phyloP scores from a whole-genome alignment of 1,140 invertebrate species.

The Dendroctonus valens region DNA sequence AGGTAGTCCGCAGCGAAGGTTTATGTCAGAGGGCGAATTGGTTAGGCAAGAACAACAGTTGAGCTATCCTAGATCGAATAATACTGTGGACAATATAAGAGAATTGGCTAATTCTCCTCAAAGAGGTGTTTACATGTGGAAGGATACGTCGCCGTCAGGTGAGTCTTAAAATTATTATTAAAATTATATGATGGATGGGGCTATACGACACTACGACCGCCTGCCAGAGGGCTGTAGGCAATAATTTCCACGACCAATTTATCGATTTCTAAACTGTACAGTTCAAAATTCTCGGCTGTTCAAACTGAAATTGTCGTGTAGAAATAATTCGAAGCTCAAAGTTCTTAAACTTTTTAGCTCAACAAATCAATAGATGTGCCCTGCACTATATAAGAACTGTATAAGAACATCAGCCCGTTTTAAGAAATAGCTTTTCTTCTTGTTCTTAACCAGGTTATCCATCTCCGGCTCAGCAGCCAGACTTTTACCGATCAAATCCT shows the following conservation, averaged over 20 bases:
- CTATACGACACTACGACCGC: too few relatives aligned
- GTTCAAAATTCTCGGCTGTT: too few relatives aligned
- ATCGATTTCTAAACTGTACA: too few relatives aligned
- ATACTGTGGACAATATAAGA: conserved; percentile 65
- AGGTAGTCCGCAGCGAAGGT: conserved; percentile 75
- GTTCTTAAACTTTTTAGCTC: too few relatives aligned
- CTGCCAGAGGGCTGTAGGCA: too few relatives aligned
- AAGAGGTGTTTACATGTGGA: conserved; percentile 80
- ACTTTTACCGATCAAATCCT: conserved; percentile 63
- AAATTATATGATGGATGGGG: too few relatives aligned
- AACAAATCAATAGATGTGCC: too few relatives aligned
- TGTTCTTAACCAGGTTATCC: conserved; percentile 37
- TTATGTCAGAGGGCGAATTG: conserved; percentile 81
- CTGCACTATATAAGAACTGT: too few relatives aligned
- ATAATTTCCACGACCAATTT: too few relatives aligned
- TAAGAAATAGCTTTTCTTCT: background rate
- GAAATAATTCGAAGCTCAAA: too few relatives aligned
- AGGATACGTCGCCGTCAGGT: conserved; percentile 64
- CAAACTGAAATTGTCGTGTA: too few relatives aligned
- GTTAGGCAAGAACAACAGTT: conserved; percentile 65
- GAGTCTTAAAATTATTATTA: conserved; percentile 4
- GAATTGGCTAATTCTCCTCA: conserved; percentile 83
- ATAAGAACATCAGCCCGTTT: background rate
- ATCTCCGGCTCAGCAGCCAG: conserved; percentile 47
- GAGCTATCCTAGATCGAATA: conserved; percentile 58